phyloP scores from a whole-genome alignment of 2,797 vertebrate genomes.

The Geotrypetes seraphini region DNA sequence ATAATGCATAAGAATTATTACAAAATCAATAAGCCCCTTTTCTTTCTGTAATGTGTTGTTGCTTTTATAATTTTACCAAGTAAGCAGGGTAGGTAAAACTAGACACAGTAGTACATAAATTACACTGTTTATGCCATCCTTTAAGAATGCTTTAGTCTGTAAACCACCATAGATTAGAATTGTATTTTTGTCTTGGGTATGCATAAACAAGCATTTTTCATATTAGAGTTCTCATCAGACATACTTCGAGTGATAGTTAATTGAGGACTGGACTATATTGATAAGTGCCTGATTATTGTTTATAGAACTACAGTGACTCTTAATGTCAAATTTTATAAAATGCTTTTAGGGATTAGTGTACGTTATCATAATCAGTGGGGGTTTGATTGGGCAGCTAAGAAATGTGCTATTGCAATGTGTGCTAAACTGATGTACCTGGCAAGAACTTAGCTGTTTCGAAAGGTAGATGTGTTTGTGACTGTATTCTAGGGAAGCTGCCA shows the following conservation, averaged over 20 bases:
- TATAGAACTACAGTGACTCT: background rate
- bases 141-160: constrained; percentile 6
- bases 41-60: constrained; percentile 36
- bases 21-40: constrained; percentile 43
- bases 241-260: constrained; percentile 10
- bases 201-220: background rate
- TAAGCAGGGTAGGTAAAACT: constrained; percentile 9
- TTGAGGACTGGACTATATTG: background rate
- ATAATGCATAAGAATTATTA: constrained; percentile 34
- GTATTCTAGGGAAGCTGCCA: background rate
- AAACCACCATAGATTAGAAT: constrained; percentile 13
- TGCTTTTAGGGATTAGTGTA: too few species aligned
- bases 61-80: constrained; percentile 28
- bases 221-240: background rate
- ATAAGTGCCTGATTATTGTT: background rate
- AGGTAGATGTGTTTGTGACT: background rate
- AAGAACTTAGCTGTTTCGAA: background rate
- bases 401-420: background rate
- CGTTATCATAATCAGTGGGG: background rate
- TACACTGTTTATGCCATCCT: constrained; percentile 17
- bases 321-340: too few species aligned
- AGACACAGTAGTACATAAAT: constrained; percentile 23
- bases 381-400: too few species aligned
- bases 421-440: background rate
- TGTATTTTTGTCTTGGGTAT: constrained; percentile 1